Conservation (phyloP, 2,888 invertebrate genomes). For the Beris chalybata region DNA sequence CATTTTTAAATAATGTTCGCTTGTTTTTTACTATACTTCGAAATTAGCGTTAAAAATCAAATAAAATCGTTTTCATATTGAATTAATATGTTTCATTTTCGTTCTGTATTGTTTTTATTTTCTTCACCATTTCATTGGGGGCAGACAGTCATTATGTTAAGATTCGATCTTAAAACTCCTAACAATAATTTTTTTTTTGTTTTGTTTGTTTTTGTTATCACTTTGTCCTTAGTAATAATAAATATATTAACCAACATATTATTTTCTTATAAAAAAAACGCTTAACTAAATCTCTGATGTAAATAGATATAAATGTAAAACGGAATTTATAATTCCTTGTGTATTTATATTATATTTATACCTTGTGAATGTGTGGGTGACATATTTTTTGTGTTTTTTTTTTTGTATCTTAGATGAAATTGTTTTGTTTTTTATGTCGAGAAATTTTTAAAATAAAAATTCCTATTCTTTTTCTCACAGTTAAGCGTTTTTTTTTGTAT, state of each 20-base stretch:
- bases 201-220: slow-evolving; percentile 3
- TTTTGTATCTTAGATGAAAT: not conserved
- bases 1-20: not conserved
- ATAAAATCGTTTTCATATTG: slow-evolving; percentile 3
- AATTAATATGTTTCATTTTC: slow-evolving; percentile 26
- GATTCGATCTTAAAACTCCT: slow-evolving; percentile 43
- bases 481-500: slow-evolving; percentile 38
- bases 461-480: slow-evolving; percentile 23
- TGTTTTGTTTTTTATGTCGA: not conserved
- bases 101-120: slow-evolving; percentile 32
- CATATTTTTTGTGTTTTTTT: not conserved
- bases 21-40: not conserved
- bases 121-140: slow-evolving; percentile 37
- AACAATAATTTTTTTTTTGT: slow-evolving; percentile 35
- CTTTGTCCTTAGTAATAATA: slow-evolving; percentile 34
- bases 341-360: slow-evolving; percentile 10
- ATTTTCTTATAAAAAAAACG: slow-evolving; percentile 26
- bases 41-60: not conserved
- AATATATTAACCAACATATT: slow-evolving; percentile 34
- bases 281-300: slow-evolving; percentile 24
- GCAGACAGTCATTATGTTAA: slow-evolving; percentile 46
- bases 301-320: slow-evolving; percentile 30
- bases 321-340: slow-evolving; percentile 28
- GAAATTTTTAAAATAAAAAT: slow-evolving; percentile 2
- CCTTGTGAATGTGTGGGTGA: not conserved